A percentile compares a stretch with the other conserved stretches of the same genome.
Conservation (phyloP, 2,888 invertebrate species). For the Dysmachus trigonus region DNA sequence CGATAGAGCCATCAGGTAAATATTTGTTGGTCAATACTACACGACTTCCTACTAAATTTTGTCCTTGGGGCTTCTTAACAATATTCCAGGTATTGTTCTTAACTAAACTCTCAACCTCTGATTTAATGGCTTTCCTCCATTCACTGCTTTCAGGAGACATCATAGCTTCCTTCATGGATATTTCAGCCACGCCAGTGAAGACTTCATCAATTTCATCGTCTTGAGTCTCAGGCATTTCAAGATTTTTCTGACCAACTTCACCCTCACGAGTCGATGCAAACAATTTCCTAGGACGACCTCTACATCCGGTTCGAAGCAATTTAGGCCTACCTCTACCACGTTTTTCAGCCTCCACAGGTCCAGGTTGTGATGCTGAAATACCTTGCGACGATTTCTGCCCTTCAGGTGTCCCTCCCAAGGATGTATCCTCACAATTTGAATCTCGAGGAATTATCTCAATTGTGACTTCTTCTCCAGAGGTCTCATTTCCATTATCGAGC, state of each 20-base stretch:
- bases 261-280: not conserved
- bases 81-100: constrained; percentile 49
- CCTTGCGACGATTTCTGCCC: too few relatives aligned
- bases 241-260: not conserved
- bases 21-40: not conserved
- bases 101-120: constrained; percentile 46
- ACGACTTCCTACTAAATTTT: not conserved
- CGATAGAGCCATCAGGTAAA: not conserved
- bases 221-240: too few relatives aligned
- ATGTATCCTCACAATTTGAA: too few relatives aligned
- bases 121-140: constrained; percentile 48
- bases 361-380: too few relatives aligned
- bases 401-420: too few relatives aligned
- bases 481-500: not conserved
- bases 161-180: not conserved
- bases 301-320: too few relatives aligned
- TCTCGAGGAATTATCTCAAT: too few relatives aligned
- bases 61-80: constrained; percentile 26
- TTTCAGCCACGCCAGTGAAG: not conserved
- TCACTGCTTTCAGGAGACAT: not conserved
- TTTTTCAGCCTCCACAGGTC: too few relatives aligned
- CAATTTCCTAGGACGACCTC: not conserved
- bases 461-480: not conserved
- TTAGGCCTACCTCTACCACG: too few relatives aligned
- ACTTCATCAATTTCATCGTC: constrained; percentile 20